These are phyloP conservation scores for Magallana ariakensis DNA, from an alignment of 1,140 invertebrate genomes.

Conservation along the genomic window DNA sequence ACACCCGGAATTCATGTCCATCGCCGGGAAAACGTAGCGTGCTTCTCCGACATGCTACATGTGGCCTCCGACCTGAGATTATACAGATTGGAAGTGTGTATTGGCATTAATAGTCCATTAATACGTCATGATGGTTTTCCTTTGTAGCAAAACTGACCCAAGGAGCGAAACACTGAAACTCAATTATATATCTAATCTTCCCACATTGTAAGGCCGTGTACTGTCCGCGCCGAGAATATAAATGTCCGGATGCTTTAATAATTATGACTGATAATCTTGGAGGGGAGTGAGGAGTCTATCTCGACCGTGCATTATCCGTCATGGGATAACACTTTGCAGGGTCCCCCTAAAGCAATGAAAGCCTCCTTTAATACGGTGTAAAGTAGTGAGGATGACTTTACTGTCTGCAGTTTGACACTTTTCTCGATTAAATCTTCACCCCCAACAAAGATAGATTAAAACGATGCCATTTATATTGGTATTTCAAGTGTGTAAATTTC, in stretches of 20 bases:
- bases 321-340: constrained; percentile 20
- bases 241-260: constrained; percentile 28
- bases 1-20: constrained; percentile 20
- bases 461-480: too few species aligned
- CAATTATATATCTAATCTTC: constrained; percentile 32
- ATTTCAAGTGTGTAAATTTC: too few species aligned
- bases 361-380: not conserved
- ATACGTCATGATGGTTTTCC: constrained; percentile 14
- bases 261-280: constrained; percentile 27
- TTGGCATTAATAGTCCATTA: constrained; percentile 36
- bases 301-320: not conserved
- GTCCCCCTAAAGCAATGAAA: not conserved
- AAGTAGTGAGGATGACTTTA: constrained; percentile 2
- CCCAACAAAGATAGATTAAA: not conserved
- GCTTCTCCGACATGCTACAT: not conserved
- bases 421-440: constrained; percentile 7
- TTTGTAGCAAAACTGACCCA: constrained; percentile 4
- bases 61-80: not conserved
- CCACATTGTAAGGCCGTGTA: not conserved
- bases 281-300: not conserved
- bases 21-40: not conserved
- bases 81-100: not conserved
- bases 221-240: not conserved
- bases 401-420: not conserved
- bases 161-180: constrained; percentile 1